A percentile compares a stretch with the other conserved stretches of the same genome.
Evolutionary conservation across 2,888 invertebrate genomes (phyloP).

Genomic region (Capitulum mitella): DNA sequence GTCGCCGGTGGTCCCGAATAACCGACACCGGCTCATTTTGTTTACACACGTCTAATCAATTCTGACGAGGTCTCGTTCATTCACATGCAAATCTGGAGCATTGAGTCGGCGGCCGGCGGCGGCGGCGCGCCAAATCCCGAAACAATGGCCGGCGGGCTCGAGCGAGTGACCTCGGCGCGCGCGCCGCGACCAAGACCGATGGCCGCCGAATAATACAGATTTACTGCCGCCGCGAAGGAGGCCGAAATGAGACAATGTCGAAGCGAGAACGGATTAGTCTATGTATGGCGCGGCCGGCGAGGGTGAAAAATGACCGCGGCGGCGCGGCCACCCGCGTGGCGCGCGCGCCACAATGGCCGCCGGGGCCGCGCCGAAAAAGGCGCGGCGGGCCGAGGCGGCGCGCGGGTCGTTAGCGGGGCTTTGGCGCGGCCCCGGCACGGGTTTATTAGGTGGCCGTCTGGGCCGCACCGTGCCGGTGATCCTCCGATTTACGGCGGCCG

Average conservation of each 20-base stretch:
- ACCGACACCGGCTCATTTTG: constrained; percentile 19
- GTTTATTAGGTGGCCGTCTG: background rate
- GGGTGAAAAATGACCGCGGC: constrained; percentile 6
- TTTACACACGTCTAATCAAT: constrained; percentile 24
- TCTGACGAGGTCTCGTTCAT: constrained; percentile 3
- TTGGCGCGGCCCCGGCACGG: background rate
- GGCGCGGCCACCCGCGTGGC: constrained; percentile 18
- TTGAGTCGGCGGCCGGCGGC: background rate
- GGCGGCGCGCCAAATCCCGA: background rate
- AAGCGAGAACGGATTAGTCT: constrained; percentile 14
- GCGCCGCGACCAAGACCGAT: constrained; percentile 7
- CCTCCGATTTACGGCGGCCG: background rate
- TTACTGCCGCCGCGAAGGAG: background rate
- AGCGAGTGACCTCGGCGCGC: background rate
- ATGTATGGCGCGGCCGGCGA: background rate
- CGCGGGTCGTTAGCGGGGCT: background rate
- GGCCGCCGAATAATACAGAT: background rate
- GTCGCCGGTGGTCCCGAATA: constrained; percentile 11
- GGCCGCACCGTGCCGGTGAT: background rate
- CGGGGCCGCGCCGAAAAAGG: background rate
- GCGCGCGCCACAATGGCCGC: background rate
- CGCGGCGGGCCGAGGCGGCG: background rate
- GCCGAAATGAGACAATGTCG: constrained; percentile 17
- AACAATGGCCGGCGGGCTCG: background rate
- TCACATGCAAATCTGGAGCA: constrained; percentile 21